Percentiles rank a stretch among this genome's conserved stretches.
Conservation (phyloP, 2,113 vertebrate genomes). For the Cyanoramphus novaezelandiae region DNA sequence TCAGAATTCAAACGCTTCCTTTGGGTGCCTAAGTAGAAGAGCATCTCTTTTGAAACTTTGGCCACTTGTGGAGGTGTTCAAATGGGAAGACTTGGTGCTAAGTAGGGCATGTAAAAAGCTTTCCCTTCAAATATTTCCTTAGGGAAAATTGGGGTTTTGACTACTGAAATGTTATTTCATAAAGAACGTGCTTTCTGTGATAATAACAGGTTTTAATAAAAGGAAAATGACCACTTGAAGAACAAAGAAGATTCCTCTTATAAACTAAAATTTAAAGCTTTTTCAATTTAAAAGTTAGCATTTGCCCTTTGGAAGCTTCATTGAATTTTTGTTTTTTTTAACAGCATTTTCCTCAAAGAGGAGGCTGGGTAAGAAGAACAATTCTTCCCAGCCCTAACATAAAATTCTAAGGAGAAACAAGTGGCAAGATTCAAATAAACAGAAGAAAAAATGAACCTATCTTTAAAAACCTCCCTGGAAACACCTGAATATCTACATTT, state of each 20-base stretch:
- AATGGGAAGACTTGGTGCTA: constrained; percentile 49
- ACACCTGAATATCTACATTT: not conserved
- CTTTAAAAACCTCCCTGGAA: constrained; percentile 27
- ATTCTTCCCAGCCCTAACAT: constrained; percentile 16
- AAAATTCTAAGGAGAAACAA: constrained; percentile 49
- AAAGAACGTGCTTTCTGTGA: constrained; percentile 34
- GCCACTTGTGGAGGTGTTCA: constrained; percentile 59
- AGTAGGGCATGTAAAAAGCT: constrained; percentile 57
- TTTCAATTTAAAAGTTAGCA: constrained; percentile 47
- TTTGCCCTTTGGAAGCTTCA: constrained; percentile 52
- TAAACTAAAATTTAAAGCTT: constrained; percentile 55
- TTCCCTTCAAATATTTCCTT: constrained; percentile 59
- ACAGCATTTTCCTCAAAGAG: constrained; percentile 37
- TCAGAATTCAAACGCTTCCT: constrained; percentile 61
- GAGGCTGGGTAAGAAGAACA: constrained; percentile 18
- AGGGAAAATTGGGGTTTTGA: constrained; percentile 48
- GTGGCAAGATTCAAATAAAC: constrained; percentile 44
- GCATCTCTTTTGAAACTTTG: constrained; percentile 65
- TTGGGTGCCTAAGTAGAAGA: constrained; percentile 35
- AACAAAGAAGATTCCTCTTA: constrained; percentile 41
- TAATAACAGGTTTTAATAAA: constrained; percentile 47
- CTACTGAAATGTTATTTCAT: constrained; percentile 43
- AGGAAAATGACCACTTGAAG: constrained; percentile 55
- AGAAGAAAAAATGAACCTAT: constrained; percentile 37
- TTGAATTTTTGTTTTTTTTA: constrained; percentile 59